A percentile compares a stretch with the other conserved stretches of the same genome.
These are phyloP conservation scores for Drosophila nigrodunni DNA, from an alignment of 1,140 invertebrate species.

Conservation along the genomic window DNA sequence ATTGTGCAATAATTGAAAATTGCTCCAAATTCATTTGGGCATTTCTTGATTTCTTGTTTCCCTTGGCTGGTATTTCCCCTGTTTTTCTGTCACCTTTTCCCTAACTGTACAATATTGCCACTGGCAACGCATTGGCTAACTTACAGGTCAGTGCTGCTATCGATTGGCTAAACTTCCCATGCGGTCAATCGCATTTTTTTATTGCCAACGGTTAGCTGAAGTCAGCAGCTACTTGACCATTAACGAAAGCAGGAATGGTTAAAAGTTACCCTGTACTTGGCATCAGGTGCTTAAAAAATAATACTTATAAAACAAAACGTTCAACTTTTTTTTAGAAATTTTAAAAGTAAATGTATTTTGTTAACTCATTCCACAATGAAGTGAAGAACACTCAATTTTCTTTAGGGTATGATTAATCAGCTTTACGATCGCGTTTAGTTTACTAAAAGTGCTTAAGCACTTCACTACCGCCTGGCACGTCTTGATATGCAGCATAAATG, in stretches of 20 bases:
- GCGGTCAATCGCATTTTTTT: conserved; percentile 32
- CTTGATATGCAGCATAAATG: conserved; percentile 66
- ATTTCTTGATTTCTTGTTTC: conserved; percentile 53
- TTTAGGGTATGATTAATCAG: conserved; percentile 62
- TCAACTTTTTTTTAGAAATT: no score
- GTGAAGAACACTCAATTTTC: not conserved
- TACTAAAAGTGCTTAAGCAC: conserved; percentile 51
- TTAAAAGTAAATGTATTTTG: no score
- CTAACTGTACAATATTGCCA: conserved; percentile 33
- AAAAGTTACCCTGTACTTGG: not conserved
- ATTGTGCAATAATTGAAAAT: conserved; percentile 83
- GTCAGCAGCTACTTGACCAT: not conserved
- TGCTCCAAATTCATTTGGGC: conserved; percentile 78
- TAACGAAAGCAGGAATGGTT: not conserved
- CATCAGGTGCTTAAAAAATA: not conserved
- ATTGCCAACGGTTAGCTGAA: conserved; percentile 1
- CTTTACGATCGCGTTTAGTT: conserved; percentile 53
- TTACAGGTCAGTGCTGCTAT: conserved; percentile 37
- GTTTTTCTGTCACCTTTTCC: no score
- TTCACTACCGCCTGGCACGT: conserved; percentile 38
- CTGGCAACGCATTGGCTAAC: conserved; percentile 43
- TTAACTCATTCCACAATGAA: no score
- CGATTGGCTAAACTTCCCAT: conserved; percentile 37
- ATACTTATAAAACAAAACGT: no score
- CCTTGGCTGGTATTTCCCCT: not conserved